Evolutionary conservation across 2,797 vertebrate species (phyloP), one percentile per base, ranked within the genome.

Genomic region (Chiroxiphia lanceolata): DNA sequence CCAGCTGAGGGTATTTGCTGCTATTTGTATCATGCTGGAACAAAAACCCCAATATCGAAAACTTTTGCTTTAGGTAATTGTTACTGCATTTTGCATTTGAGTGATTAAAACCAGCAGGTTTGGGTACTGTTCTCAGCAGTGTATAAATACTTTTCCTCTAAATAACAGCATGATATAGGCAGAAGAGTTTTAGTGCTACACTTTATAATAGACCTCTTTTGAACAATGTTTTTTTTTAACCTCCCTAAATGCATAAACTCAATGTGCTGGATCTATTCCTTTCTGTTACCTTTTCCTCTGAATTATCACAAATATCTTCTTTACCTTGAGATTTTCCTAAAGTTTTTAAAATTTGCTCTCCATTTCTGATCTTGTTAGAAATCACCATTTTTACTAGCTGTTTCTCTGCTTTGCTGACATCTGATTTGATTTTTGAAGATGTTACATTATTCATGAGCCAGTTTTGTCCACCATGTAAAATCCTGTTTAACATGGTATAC

Each of bases 361-460:
- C 1, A 6, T 57, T 36, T 63, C 23, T 33, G 31, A 50, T 76
- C 95, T 94, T 88, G 8, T 78, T 64, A 89, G 89, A 84, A 68
- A 45, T 57, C 8, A 19, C 20, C 3, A 0, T 13, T 57, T 80
- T 67, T 77, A 11, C 23, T 63, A 61, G 54, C 34, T 83, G n/a
- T 63, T n/a, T 57, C 40, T 90, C 53, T 81, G 17, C 75, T 61
- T 87, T 72, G 63, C 48, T 87, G 84, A 47, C 13, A 72, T 74
- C 45, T 88, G 50, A 31, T 83, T 67, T 94, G 76, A 40, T 77
- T 95, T 81, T 93, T 96, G 44, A 94, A 96, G 91, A 81, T 85
- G 15, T 53, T 93, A n/a, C 63, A 84, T 65, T 92, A 94, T 90
- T 42, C 67, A 83, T 77, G 77, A 95, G n/a, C 22, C 64, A 40